Evolutionary conservation across 2,113 vertebrate species (phyloP), one percentile per base, ranked within the genome.

Genomic region (Ctenomys sociabilis): DNA sequence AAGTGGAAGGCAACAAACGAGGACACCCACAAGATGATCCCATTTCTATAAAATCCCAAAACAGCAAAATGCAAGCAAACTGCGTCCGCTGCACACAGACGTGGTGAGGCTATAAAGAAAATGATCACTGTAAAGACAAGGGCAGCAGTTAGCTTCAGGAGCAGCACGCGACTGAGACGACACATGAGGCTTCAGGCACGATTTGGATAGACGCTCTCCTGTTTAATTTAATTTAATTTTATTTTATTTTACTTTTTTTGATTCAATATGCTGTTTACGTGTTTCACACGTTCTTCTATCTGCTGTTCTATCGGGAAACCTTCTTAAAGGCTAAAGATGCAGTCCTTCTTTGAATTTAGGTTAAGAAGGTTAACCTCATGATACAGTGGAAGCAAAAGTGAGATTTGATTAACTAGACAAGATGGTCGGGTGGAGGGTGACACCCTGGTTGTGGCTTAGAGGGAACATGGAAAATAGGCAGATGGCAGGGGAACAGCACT

Each of bases 121-220:
- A 24, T 37, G 35, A 30, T 45, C 80, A 40, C 5, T 0, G 6
- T 40, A 35, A 68, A 84, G 73, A 24, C 6, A 26, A 90, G 22
- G 43, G 21, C 4, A 7, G 30, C 32, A n/a, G 43, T 43, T 9
- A 35, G 61, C 75, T 78, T 72, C 24, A 78, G 59, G 70, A 88
- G 85, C 28, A 35, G 80, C 19, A 5, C n/a, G 16, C 54, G 66
- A 87, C 43, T 61, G n/a, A 59, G 64, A 0, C 7, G 22, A 28
- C 24, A 12, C 6, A 0, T 5, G 5, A 73, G 12, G 3, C n/a
- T 73, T 72, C 0, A 4, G 21, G 16, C 59, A 22, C n/a, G 28
- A 92, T 21, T 94, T 87, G 19, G 13, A 85, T 9, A 11, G 28
- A 88, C 35, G 0, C 26, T 86, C 70, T 73, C n/a, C 4, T 43